Evolutionary conservation across 2,888 invertebrate genomes (phyloP), one percentile per base, ranked within the genome.

Genomic region (Stenotaenia linearis): DNA sequence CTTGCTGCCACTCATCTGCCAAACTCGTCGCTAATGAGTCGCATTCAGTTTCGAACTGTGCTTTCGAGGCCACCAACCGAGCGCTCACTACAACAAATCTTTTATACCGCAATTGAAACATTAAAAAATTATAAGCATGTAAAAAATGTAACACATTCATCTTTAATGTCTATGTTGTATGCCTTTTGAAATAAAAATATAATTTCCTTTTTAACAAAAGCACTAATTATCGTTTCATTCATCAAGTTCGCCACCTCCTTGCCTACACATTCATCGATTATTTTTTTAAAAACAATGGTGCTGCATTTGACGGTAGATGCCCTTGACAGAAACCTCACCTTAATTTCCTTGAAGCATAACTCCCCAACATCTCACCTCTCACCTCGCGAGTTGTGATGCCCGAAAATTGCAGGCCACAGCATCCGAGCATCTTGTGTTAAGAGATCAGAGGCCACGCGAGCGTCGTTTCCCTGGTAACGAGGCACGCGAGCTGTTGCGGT

Each of bases 351-450:
- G 56, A 56, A 56, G 56, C 56, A 56, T 56, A 23, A 18, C 0
- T 56, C 23, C 23, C 56, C 23, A 1, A 56, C 56, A 9, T 1
- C 56, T 23, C 56, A 56, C 56, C 56, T 56, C 56, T 56, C 23
- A 56, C 56, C 56, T 18, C 56, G 3, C 18, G 0, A 5, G 56
- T 56, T 21, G 18, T 56, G 56, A 56, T 56, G 56, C 23, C 18
- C 56, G 56, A 56, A 56, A 56, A 56, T 56, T 56, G 56, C 23
- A 56, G 56, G 56, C 56, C 56, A 23, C 56, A 56, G 56, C 56
- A 56, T 56, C 56, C 56, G 21, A 23, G 56, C 56, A 56, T 56
- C 56, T 56, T 56, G 56, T 21, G 56, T 56, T 56, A 23, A 56
- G 56, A 56, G 56, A 23, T 56, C 56, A 56, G 56, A 56, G 56